Conservation (phyloP, 2,888 invertebrate genomes). For the Mimachlamys varia region DNA sequence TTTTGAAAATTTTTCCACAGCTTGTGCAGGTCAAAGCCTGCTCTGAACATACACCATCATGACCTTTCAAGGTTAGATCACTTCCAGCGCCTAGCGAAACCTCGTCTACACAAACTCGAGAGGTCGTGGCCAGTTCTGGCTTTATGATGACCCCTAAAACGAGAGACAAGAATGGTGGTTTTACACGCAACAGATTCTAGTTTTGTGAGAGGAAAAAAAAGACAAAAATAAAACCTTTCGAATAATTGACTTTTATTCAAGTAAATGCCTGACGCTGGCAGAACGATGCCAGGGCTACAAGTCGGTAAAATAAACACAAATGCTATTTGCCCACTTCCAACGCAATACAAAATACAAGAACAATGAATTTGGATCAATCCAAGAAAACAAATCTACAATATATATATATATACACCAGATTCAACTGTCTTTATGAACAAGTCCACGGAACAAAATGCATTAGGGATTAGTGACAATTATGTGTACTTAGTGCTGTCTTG, state of each 20-base stretch:
- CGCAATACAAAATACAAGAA: too few relatives aligned
- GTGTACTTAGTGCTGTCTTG: slow-evolving; percentile 36
- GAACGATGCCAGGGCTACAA: too few relatives aligned
- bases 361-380: not conserved
- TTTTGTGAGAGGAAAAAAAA: not conserved
- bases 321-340: not conserved
- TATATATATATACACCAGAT: not conserved
- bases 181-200: not conserved
- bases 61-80: not conserved
- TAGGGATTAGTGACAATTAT: not conserved
- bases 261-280: not conserved
- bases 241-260: slow-evolving; percentile 1
- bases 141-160: slow-evolving; percentile 4
- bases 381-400: not conserved
- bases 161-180: slow-evolving; percentile 15
- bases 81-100: not conserved
- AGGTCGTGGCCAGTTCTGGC: slow-evolving; percentile 27
- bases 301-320: not conserved
- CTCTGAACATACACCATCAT: not conserved
- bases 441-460: not conserved
- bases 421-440: not conserved
- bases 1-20: not conserved
- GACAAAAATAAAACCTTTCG: not conserved
- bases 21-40: slow-evolving; percentile 8
- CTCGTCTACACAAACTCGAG: slow-evolving; percentile 7